These are phyloP conservation scores for Opisthocomus hoazin DNA, from an alignment of 2,113 vertebrate species.

Conservation along the genomic window DNA sequence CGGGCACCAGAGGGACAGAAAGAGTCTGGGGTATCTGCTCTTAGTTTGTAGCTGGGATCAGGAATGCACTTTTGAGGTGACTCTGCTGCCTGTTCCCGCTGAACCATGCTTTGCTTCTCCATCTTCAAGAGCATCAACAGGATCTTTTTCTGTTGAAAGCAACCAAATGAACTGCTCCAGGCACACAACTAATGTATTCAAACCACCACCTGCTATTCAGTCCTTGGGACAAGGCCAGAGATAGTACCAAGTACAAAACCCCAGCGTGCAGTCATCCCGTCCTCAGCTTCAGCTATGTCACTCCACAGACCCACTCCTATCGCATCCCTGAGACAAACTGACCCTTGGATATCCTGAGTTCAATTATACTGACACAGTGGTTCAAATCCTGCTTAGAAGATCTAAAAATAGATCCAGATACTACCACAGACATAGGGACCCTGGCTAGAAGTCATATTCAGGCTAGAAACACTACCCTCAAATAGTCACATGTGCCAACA, in stretches of 20 bases:
- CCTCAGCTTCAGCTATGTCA: not conserved
- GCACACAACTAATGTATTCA: not conserved
- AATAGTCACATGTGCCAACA: not conserved
- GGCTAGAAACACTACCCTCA: not conserved
- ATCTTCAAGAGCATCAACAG: not conserved
- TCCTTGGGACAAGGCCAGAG: not conserved
- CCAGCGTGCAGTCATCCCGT: rapidly evolving
- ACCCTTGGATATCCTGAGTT: not conserved
- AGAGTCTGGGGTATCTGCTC: not conserved
- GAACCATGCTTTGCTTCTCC: not conserved
- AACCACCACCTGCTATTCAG: not conserved
- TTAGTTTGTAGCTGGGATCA: not conserved
- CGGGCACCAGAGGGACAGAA: not conserved
- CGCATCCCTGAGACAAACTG: not conserved
- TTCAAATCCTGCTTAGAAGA: not conserved
- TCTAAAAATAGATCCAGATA: not conserved
- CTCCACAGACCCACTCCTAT: rapidly evolving
- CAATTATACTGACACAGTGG: rapidly evolving
- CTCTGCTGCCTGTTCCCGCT: not conserved
- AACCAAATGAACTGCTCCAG: not conserved
- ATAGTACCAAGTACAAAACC: not conserved
- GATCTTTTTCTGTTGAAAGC: not conserved
- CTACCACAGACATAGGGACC: not conserved
- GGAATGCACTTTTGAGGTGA: not conserved
- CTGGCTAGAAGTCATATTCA: not conserved